These are phyloP conservation scores for Tiliacea aurago DNA, from an alignment of 2,888 invertebrate genomes.

Conservation along the genomic window DNA sequence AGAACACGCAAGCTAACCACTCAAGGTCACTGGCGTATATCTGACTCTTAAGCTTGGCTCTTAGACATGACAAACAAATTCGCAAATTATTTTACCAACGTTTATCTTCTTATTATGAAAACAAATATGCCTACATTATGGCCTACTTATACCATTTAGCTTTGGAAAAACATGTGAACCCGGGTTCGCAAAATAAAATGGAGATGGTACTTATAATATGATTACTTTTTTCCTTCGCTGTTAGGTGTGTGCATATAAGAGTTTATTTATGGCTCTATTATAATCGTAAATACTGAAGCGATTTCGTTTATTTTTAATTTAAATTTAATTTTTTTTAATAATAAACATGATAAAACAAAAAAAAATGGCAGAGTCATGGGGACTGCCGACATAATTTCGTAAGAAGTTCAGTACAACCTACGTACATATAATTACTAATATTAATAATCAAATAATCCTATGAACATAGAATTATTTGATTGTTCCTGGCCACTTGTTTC, in stretches of 20 bases:
- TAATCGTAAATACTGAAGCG: slow-evolving; percentile 14
- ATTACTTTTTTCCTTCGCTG: slow-evolving; percentile 18
- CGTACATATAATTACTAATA: too few relatives aligned
- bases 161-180: slow-evolving; percentile 18
- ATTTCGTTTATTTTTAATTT: slow-evolving; percentile 8
- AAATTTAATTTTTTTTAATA: too few relatives aligned
- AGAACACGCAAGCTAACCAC: too few relatives aligned
- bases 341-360: too few relatives aligned
- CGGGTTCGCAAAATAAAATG: slow-evolving; percentile 18
- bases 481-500: too few relatives aligned
- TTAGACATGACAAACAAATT: slow-evolving; percentile 2
- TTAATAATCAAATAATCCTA: too few relatives aligned
- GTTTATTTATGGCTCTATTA: slow-evolving; percentile 26
- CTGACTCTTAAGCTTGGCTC: not conserved
- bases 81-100: not conserved
- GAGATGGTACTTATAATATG: slow-evolving; percentile 21
- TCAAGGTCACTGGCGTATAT: too few relatives aligned
- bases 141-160: slow-evolving; percentile 9
- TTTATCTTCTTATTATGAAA: not conserved
- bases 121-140: slow-evolving; percentile 23
- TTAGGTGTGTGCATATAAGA: slow-evolving; percentile 11
- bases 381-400: too few relatives aligned
- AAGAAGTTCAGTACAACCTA: too few relatives aligned
- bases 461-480: too few relatives aligned
- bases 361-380: too few relatives aligned